Conservation (phyloP, 2,888 invertebrate species). For the Amphipoea oculea region DNA sequence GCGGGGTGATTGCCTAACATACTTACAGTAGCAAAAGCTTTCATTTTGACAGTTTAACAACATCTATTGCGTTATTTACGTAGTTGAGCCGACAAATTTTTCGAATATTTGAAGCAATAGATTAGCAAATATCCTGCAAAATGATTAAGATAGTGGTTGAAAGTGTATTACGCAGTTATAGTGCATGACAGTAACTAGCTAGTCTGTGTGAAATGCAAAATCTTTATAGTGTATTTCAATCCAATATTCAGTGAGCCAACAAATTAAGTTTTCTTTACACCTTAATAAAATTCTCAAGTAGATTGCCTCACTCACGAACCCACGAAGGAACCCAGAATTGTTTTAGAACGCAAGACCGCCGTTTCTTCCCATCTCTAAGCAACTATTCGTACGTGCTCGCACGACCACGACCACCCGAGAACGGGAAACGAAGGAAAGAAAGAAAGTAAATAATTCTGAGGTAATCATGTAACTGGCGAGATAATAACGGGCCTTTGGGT, state of each 20-base stretch:
- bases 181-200: background rate
- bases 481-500: slow-evolving; percentile 60
- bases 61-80: background rate
- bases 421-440: slow-evolving; percentile 17
- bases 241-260: background rate
- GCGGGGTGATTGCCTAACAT: background rate
- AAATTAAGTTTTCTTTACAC: slow-evolving; percentile 3
- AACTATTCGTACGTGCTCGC: slow-evolving; percentile 61
- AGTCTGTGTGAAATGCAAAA: background rate
- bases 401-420: slow-evolving; percentile 36
- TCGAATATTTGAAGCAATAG: too few relatives aligned
- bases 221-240: background rate
- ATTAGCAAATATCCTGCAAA: too few relatives aligned
- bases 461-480: slow-evolving; percentile 66
- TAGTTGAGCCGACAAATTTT: too few relatives aligned
- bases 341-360: slow-evolving; percentile 44
- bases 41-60: background rate
- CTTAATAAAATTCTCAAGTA: slow-evolving; percentile 33
- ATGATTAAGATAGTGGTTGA: too few relatives aligned
- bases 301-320: slow-evolving; percentile 10
- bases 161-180: too few relatives aligned
- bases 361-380: slow-evolving; percentile 43
- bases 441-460: slow-evolving; percentile 63
- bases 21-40: background rate
- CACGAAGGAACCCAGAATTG: slow-evolving; percentile 43